Conservation (phyloP, 1,140 invertebrate species). For the Tetragonula clypearis region DNA sequence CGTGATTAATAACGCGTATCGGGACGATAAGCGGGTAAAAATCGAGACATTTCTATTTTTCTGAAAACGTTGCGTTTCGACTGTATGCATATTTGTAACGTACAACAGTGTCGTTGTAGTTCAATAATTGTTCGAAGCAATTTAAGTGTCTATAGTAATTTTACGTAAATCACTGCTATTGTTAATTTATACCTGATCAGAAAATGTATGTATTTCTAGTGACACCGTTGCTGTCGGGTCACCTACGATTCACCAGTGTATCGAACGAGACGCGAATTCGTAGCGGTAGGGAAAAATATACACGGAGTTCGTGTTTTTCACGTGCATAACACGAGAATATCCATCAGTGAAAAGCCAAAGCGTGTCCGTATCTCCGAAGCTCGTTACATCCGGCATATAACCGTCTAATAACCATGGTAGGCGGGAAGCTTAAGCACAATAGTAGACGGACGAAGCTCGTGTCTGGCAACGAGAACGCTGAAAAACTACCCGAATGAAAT, state of each 20-base stretch:
- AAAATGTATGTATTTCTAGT: too few species aligned
- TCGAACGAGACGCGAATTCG: neutral
- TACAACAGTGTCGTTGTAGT: neutral
- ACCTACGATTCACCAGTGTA: too few species aligned
- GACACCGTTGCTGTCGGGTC: too few species aligned
- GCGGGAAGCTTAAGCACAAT: slow-evolving; percentile 18
- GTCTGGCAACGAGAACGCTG: neutral
- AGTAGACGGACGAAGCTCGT: neutral
- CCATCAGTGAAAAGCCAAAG: neutral
- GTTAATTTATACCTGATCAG: too few species aligned
- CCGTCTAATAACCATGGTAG: neutral
- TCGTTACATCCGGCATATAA: neutral
- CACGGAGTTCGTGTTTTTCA: neutral
- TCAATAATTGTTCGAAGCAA: neutral
- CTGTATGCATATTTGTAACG: neutral
- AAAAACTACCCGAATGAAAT: slow-evolving; percentile 27
- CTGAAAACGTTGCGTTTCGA: neutral
- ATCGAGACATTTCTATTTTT: neutral
- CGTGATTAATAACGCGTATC: slow-evolving; percentile 6
- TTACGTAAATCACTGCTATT: too few species aligned
- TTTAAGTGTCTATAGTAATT: too few species aligned
- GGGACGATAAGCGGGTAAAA: neutral
- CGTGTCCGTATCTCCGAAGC: neutral
- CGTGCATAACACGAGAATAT: neutral
- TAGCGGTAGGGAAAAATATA: too few species aligned